Evolutionary conservation across 2,888 invertebrate genomes (phyloP).

Genomic region (Arenicola marina): DNA sequence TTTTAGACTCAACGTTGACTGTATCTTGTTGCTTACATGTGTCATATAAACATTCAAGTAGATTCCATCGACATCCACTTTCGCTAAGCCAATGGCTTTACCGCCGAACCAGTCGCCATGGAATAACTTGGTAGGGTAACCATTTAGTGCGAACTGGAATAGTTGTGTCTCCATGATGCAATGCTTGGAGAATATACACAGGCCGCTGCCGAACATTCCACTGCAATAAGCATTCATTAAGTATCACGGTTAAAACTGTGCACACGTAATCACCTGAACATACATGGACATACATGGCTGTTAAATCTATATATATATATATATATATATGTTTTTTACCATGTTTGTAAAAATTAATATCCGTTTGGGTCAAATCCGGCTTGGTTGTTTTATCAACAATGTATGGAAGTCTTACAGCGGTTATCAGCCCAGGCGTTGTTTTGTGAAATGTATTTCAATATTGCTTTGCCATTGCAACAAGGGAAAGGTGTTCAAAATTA

Average conservation of each 20-base stretch:
- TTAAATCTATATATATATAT: neutral
- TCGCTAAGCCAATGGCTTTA: conserved; percentile 70
- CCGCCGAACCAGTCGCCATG: conserved; percentile 99
- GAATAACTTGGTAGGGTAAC: conserved; percentile 91
- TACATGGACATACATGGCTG: neutral
- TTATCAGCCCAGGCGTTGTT: neutral
- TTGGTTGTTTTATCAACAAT: neutral
- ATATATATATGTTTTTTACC: neutral
- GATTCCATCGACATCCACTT: conserved; percentile 54
- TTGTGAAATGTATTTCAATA: neutral
- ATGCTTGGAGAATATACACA: conserved; percentile 57
- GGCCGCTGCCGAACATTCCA: conserved; percentile 58
- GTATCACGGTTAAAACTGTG: neutral
- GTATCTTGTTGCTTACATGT: conserved; percentile 78
- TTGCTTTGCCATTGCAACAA: neutral
- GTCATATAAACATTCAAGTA: conserved; percentile 86
- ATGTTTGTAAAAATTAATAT: neutral
- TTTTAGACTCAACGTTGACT: neutral
- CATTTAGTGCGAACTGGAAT: conserved; percentile 95
- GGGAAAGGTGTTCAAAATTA: neutral
- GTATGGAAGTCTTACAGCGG: neutral
- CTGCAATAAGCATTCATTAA: conserved; percentile 36
- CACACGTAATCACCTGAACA: neutral
- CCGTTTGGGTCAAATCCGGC: too few relatives aligned
- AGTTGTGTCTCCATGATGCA: conserved; percentile 77